Percentiles rank a stretch among this genome's conserved stretches.
These are phyloP conservation scores for Vanessa atalanta DNA, from an alignment of 1,140 invertebrate genomes.

Conservation along the genomic window DNA sequence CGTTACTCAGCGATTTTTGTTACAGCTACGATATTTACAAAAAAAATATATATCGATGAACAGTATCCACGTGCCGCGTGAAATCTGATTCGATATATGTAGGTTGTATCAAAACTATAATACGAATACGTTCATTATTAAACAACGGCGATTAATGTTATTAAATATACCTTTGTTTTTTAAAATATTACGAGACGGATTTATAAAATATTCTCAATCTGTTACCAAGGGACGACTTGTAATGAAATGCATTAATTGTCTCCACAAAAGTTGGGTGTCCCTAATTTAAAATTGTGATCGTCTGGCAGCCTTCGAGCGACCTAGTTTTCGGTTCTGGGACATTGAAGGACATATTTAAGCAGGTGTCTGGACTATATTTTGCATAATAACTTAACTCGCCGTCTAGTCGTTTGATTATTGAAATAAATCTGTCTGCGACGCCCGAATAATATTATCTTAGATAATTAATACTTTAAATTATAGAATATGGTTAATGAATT, in stretches of 20 bases:
- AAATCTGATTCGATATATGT: slow-evolving; percentile 3
- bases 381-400: slow-evolving; percentile 65
- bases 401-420: slow-evolving; percentile 63
- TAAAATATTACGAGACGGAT: neutral
- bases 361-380: slow-evolving; percentile 70
- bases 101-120: too few species aligned
- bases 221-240: slow-evolving; percentile 42
- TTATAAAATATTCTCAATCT: slow-evolving; percentile 27
- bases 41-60: neutral
- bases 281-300: slow-evolving; percentile 79
- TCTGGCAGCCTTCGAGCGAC: slow-evolving; percentile 70
- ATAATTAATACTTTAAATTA: slow-evolving; percentile 23
- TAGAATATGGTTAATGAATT: neutral
- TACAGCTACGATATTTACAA: slow-evolving; percentile 8
- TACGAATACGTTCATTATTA: too few species aligned
- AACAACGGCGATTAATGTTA: too few species aligned
- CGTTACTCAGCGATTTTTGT: slow-evolving; percentile 36
- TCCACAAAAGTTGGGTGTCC: slow-evolving; percentile 51
- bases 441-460: slow-evolving; percentile 23
- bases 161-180: slow-evolving; percentile 7
- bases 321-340: slow-evolving; percentile 70
- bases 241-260: slow-evolving; percentile 57
- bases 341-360: slow-evolving; percentile 69
- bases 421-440: slow-evolving; percentile 39
- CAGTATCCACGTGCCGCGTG: neutral